Conservation (phyloP, 2,113 vertebrate genomes). For the Crypturellus undulatus region DNA sequence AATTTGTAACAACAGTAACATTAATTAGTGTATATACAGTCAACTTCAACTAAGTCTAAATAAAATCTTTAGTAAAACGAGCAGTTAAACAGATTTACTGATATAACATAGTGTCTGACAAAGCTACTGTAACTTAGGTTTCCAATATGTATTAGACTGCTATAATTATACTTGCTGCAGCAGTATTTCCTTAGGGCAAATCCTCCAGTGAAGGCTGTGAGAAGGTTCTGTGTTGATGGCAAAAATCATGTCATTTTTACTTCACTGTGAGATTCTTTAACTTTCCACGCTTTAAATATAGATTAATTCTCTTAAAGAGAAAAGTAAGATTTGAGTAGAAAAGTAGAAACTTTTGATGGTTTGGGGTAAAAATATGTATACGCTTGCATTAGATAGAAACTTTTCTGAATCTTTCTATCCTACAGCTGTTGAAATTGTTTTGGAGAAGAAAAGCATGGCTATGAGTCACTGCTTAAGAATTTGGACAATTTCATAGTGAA, state of each 20-base stretch:
- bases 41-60: neutral
- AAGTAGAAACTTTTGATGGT: no score
- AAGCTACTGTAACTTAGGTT: neutral
- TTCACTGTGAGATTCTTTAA: slow-evolving; percentile 7
- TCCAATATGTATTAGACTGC: neutral
- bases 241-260: slow-evolving; percentile 29
- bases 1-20: neutral
- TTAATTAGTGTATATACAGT: neutral
- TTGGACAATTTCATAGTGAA: neutral
- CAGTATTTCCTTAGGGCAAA: slow-evolving; percentile 32
- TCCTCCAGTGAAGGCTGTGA: neutral
- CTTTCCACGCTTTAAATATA: slow-evolving; percentile 17
- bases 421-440: neutral
- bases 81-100: neutral
- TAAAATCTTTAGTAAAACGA: slow-evolving; percentile 16
- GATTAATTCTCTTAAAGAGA: neutral
- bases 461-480: neutral
- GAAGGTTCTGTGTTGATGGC: neutral
- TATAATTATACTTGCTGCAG: slow-evolving; percentile 41
- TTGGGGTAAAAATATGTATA: no score
- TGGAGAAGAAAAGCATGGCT: neutral
- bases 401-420: neutral
- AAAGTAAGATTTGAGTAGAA: neutral
- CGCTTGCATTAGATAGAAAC: no score
- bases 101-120: neutral